These are phyloP conservation scores for Heliopora coerulea DNA, from an alignment of 92 coral and sea anemone genomes.

Conservation along the genomic window DNA sequence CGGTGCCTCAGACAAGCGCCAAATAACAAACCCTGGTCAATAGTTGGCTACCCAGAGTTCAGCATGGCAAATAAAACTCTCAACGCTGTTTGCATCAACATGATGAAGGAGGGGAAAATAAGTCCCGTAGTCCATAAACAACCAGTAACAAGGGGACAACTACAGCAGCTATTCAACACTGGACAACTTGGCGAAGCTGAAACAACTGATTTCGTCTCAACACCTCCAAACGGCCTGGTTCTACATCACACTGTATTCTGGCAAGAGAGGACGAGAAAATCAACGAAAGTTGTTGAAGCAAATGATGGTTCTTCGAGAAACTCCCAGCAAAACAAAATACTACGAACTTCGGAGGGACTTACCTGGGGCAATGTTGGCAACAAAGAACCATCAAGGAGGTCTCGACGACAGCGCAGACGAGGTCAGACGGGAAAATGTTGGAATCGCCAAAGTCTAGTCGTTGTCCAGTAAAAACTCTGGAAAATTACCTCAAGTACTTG, in stretches of 20 bases:
- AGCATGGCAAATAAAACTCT: conserved; percentile 47
- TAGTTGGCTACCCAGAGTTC: conserved; percentile 50
- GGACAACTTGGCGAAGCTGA: conserved; percentile 48
- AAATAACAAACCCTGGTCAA: conserved; percentile 46
- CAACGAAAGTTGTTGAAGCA: conserved; percentile 43
- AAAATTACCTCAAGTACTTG: conserved; percentile 46
- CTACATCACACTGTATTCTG: conserved; percentile 44
- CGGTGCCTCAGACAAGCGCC: conserved; percentile 50
- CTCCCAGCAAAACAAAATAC: conserved; percentile 46
- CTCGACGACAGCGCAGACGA: conserved; percentile 45
- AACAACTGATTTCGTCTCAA: conserved; percentile 45
- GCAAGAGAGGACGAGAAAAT: conserved; percentile 56
- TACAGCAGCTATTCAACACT: conserved; percentile 37
- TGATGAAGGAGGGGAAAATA: conserved; percentile 51
- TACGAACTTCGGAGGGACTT: conserved; percentile 39
- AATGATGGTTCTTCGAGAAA: conserved; percentile 45
- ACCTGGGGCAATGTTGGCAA: conserved; percentile 55
- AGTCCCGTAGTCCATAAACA: conserved; percentile 51
- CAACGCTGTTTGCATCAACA: conserved; percentile 36
- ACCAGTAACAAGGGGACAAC: conserved; percentile 39
- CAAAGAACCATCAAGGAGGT: conserved; percentile 64
- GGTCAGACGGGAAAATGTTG: conserved; percentile 50
- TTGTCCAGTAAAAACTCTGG: conserved; percentile 49
- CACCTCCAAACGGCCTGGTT: conserved; percentile 53
- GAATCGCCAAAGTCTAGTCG: conserved; percentile 53